A percentile compares a stretch with the other conserved stretches of the same genome.
phyloP scores from a whole-genome alignment of 2,888 invertebrate species.

The Lamellibrachia columna region DNA sequence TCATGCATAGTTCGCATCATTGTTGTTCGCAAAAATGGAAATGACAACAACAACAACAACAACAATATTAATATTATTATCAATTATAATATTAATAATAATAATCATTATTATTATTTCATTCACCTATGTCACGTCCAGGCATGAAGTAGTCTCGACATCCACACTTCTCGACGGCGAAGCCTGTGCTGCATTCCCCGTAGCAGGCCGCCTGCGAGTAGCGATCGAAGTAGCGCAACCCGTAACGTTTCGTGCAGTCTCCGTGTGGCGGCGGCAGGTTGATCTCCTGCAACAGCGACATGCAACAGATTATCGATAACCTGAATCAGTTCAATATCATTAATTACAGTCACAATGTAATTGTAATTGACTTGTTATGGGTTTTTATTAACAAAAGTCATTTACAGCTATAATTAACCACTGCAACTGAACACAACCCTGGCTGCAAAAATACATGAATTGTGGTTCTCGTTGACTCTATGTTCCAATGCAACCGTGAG shows the following conservation, averaged over 20 bases:
- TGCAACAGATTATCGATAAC: neutral
- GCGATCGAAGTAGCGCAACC: slow-evolving; percentile 24
- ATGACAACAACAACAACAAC: neutral
- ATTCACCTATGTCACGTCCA: neutral
- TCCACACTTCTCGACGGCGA: slow-evolving; percentile 26
- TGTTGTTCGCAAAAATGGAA: neutral
- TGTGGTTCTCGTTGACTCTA: too few relatives aligned
- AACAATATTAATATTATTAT: too few relatives aligned
- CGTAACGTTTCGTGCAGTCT: slow-evolving; percentile 29
- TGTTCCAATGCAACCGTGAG: too few relatives aligned
- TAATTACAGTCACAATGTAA: too few relatives aligned
- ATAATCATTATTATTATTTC: too few relatives aligned
- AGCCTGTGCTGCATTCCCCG: slow-evolving; percentile 25
- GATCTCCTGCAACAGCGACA: slow-evolving; percentile 26
- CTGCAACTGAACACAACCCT: too few relatives aligned
- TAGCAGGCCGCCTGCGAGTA: slow-evolving; percentile 34
- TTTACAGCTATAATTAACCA: too few relatives aligned
- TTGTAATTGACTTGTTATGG: too few relatives aligned
- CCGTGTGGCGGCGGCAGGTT: slow-evolving; percentile 35
- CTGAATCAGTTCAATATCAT: too few relatives aligned
- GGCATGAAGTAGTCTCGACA: slow-evolving; percentile 31
- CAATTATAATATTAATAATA: too few relatives aligned
- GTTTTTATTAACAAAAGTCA: too few relatives aligned
- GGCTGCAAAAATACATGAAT: too few relatives aligned
- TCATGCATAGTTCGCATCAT: neutral